Evolutionary conservation across 2,888 invertebrate genomes (phyloP).

Genomic region (Stenotaenia linearis): DNA sequence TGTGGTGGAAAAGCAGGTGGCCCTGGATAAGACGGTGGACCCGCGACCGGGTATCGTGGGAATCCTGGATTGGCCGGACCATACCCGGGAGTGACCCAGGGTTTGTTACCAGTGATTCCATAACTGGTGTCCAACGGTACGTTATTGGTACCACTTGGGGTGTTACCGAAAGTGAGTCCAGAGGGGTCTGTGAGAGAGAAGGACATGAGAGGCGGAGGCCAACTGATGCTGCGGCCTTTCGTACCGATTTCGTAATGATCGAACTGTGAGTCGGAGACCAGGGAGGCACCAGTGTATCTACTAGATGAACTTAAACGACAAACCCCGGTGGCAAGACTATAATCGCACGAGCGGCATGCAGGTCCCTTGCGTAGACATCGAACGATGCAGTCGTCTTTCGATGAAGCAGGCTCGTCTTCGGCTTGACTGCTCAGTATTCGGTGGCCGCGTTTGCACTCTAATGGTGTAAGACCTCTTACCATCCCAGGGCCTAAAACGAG

Average conservation of each 20-base stretch:
- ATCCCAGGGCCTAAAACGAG: slow-evolving; percentile 7
- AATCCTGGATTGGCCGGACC: slow-evolving; percentile 28
- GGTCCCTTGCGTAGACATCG: slow-evolving; percentile 76
- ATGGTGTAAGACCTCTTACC: slow-evolving; percentile 24
- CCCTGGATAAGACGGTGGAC: neutral
- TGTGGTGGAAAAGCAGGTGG: neutral
- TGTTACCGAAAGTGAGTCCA: slow-evolving; percentile 30
- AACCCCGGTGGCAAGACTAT: slow-evolving; percentile 76
- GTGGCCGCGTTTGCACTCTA: slow-evolving; percentile 34
- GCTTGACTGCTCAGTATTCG: slow-evolving; percentile 27
- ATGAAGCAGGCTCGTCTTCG: slow-evolving; percentile 72
- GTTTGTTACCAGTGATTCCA: slow-evolving; percentile 32
- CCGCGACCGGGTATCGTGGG: slow-evolving; percentile 9
- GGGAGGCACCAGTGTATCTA: slow-evolving; percentile 70
- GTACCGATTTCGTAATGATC: slow-evolving; percentile 73
- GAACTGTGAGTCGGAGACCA: slow-evolving; percentile 84
- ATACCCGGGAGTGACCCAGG: slow-evolving; percentile 26
- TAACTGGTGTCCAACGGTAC: slow-evolving; percentile 30
- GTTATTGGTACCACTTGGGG: slow-evolving; percentile 34
- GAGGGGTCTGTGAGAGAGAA: slow-evolving; percentile 28
- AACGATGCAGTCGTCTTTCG: slow-evolving; percentile 81
- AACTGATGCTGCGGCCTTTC: neutral
- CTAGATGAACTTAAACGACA: slow-evolving; percentile 77
- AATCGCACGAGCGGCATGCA: slow-evolving; percentile 85
- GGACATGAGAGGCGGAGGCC: neutral